A percentile compares a stretch with the other conserved stretches of the same genome.
Conservation (phyloP, 1,140 invertebrate species). For the Camponotus vicinus region DNA sequence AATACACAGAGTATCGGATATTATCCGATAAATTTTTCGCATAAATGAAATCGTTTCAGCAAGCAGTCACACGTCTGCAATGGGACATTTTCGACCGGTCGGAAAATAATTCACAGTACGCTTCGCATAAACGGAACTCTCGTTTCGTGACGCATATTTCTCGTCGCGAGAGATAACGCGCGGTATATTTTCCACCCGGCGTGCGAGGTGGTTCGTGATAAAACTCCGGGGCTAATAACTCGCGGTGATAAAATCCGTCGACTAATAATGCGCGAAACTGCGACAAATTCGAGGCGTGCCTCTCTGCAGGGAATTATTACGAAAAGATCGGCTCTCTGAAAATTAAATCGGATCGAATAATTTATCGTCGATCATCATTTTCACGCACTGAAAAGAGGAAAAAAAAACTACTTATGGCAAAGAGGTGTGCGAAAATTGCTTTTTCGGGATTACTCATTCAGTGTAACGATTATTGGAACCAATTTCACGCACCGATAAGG, state of each 20-base stretch:
- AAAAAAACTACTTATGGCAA: not conserved
- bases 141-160: slow-evolving; percentile 53
- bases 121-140: slow-evolving; percentile 38
- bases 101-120: slow-evolving; percentile 41
- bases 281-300: slow-evolving; percentile 57
- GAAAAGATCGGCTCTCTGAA: slow-evolving; percentile 40
- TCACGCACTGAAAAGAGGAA: not conserved
- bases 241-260: slow-evolving; percentile 62
- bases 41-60: not conserved
- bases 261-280: slow-evolving; percentile 68
- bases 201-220: slow-evolving; percentile 38
- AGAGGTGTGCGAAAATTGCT: not conserved
- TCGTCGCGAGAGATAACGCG: slow-evolving; percentile 33
- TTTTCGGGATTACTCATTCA: not conserved
- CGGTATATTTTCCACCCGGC: slow-evolving; percentile 24
- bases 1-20: slow-evolving; percentile 19
- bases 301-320: slow-evolving; percentile 57
- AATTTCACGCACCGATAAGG: not conserved
- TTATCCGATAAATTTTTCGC: slow-evolving; percentile 17
- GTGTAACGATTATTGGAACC: not conserved
- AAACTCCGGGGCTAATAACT: slow-evolving; percentile 64
- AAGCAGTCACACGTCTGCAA: slow-evolving; percentile 9
- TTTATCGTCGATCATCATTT: not conserved
- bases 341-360: slow-evolving; percentile 51
- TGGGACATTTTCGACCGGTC: slow-evolving; percentile 34